phyloP scores from a whole-genome alignment of 2,888 invertebrate species.

The Pseudococcus longispinus region DNA sequence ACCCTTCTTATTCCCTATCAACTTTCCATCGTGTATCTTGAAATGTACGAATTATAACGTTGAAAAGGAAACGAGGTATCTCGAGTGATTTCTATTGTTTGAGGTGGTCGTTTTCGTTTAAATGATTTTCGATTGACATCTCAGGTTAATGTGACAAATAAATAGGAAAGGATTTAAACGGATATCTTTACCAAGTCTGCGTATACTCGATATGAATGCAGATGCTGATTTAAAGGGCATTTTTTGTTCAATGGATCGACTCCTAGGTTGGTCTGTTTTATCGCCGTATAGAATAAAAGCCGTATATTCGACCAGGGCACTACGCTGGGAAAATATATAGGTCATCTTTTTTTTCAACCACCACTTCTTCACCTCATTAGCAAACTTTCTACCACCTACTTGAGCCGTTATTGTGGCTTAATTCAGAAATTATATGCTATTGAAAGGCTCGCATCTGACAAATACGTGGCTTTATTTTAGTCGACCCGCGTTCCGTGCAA shows the following conservation, averaged over 20 bases:
- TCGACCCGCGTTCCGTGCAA: neutral
- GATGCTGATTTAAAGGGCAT: neutral
- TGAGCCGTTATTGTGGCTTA: neutral
- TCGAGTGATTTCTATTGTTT: neutral
- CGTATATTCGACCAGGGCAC: neutral
- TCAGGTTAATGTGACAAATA: neutral
- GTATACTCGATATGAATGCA: no score
- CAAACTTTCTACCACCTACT: conserved; percentile 43
- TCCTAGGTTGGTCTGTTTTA: neutral
- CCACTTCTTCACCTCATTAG: neutral
- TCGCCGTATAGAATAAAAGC: neutral
- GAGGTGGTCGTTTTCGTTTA: neutral
- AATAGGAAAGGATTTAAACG: neutral
- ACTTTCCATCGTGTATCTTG: neutral
- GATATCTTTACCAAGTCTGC: neutral
- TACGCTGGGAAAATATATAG: conserved; percentile 17
- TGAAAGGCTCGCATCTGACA: conserved; percentile 16
- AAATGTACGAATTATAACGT: neutral
- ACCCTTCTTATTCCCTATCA: no score
- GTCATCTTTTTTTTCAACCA: neutral
- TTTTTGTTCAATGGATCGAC: neutral
- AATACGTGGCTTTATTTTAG: neutral
- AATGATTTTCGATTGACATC: neutral
- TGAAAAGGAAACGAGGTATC: neutral
- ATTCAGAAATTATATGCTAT: conserved; percentile 13